These are phyloP conservation scores for Tachina grossa DNA, from an alignment of 2,888 invertebrate genomes.

Conservation along the genomic window DNA sequence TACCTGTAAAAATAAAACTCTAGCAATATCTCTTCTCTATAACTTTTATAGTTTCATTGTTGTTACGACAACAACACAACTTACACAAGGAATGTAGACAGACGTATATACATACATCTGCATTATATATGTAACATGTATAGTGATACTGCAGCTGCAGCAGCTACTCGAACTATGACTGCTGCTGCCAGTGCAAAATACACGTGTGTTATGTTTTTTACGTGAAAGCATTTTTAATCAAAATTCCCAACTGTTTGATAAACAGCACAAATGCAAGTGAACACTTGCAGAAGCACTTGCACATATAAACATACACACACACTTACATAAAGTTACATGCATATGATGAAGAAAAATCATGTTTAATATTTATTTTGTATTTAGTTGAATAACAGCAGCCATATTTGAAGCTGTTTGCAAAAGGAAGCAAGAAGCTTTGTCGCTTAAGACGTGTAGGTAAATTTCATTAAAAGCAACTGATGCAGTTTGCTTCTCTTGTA, in stretches of 20 bases:
- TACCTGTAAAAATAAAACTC: conserved; percentile 17
- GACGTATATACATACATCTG: no score
- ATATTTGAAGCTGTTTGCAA: conserved; percentile 12
- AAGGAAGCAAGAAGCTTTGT: conserved; percentile 2
- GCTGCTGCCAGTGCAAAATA: conserved; percentile 22
- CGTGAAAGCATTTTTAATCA: conserved; percentile 83
- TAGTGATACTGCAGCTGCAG: conserved; percentile 1
- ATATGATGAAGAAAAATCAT: conserved; percentile 48
- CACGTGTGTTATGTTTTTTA: conserved; percentile 73
- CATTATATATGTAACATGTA: neutral
- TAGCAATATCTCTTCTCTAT: conserved; percentile 31
- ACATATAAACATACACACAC: conserved; percentile 9
- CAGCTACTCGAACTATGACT: conserved; percentile 33
- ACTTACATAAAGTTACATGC: conserved; percentile 16
- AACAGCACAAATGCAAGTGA: conserved; percentile 73
- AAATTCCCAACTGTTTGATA: conserved; percentile 82
- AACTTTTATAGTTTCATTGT: conserved; percentile 57
- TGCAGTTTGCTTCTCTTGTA: conserved; percentile 21
- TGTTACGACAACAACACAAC: conserved; percentile 28
- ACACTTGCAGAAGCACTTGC: conserved; percentile 5
- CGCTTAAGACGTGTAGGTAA: conserved; percentile 47
- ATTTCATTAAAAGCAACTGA: conserved; percentile 62
- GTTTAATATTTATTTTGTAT: conserved; percentile 54
- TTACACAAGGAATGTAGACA: neutral
- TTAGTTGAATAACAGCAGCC: conserved; percentile 43